Evolutionary conservation across 2,113 vertebrate species (phyloP).

Genomic region (Sorex fumeus): DNA sequence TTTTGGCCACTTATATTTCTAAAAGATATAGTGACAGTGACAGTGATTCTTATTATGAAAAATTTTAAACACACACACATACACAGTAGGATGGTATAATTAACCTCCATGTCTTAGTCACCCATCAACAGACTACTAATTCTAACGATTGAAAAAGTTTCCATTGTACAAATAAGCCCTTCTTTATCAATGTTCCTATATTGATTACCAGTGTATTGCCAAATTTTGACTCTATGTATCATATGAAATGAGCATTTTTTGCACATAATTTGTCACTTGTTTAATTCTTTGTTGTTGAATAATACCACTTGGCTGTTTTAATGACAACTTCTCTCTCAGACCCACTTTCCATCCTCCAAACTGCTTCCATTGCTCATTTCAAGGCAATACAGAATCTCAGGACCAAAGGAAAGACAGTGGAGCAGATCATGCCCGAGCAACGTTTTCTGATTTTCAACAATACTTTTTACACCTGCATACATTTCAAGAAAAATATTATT

Average conservation of each 20-base stretch:
- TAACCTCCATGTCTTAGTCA: not conserved
- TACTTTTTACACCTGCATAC: not conserved
- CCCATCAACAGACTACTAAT: not conserved
- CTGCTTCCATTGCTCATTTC: not conserved
- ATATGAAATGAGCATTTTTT: not conserved
- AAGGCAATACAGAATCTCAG: not conserved
- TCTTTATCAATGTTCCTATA: not conserved
- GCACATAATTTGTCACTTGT: not conserved
- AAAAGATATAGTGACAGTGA: no score
- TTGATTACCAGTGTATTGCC: not conserved
- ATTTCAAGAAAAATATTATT: slow-evolving; percentile 31
- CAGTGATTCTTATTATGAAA: not conserved
- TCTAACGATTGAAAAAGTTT: not conserved
- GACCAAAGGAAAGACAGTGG: not conserved
- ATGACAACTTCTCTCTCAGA: not conserved
- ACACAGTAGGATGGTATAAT: not conserved
- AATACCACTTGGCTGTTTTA: slow-evolving; percentile 28
- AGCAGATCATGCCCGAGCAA: not conserved
- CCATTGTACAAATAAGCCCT: not conserved
- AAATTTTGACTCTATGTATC: not conserved
- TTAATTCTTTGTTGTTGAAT: not conserved
- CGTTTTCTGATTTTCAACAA: not conserved
- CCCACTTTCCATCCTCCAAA: not conserved
- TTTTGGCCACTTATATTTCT: no score
- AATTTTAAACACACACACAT: not conserved